A percentile compares a stretch with the other conserved stretches of the same genome.
Conservation (phyloP, 2,797 vertebrate genomes). For the Harpagifer antarcticus region DNA sequence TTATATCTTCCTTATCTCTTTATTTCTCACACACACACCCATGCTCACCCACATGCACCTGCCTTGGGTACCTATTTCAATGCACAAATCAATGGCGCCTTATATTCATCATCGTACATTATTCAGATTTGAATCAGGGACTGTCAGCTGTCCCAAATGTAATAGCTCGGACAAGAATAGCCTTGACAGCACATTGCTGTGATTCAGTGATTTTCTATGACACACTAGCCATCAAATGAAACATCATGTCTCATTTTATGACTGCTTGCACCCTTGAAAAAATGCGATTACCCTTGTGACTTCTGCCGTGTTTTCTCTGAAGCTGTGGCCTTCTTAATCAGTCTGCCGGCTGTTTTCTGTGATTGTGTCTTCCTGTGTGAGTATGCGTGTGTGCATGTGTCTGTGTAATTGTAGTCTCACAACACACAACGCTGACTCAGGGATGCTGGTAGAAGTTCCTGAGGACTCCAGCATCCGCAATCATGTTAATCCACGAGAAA, state of each 20-base stretch:
- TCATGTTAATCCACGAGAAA: slow-evolving; percentile 36
- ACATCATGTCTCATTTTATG: slow-evolving; percentile 51
- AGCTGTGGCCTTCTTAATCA: slow-evolving; percentile 56
- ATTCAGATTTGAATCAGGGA: slow-evolving; percentile 83
- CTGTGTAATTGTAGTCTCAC: slow-evolving; percentile 18
- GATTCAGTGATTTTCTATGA: slow-evolving; percentile 68
- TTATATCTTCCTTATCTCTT: slow-evolving; percentile 22
- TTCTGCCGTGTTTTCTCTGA: slow-evolving; percentile 49
- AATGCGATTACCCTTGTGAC: slow-evolving; percentile 58
- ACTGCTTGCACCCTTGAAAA: slow-evolving; percentile 38
- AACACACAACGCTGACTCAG: slow-evolving; percentile 47
- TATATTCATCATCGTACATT: slow-evolving; percentile 81
- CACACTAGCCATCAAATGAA: slow-evolving; percentile 45
- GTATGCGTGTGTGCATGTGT: neutral
- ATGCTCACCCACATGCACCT: slow-evolving; percentile 56
- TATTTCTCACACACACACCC: slow-evolving; percentile 27
- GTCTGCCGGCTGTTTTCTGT: slow-evolving; percentile 50
- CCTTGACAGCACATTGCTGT: slow-evolving; percentile 70
- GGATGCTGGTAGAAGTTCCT: slow-evolving; percentile 27
- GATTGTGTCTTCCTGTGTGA: slow-evolving; percentile 32
- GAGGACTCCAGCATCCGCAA: slow-evolving; percentile 19
- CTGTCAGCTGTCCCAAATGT: slow-evolving; percentile 77
- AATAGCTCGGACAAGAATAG: slow-evolving; percentile 80
- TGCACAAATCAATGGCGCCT: slow-evolving; percentile 68
- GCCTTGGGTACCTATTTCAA: slow-evolving; percentile 70